Percentiles rank a stretch among this genome's conserved stretches.
Conservation (phyloP, 2,113 vertebrate species). For the Benitochromis conjunctus region DNA sequence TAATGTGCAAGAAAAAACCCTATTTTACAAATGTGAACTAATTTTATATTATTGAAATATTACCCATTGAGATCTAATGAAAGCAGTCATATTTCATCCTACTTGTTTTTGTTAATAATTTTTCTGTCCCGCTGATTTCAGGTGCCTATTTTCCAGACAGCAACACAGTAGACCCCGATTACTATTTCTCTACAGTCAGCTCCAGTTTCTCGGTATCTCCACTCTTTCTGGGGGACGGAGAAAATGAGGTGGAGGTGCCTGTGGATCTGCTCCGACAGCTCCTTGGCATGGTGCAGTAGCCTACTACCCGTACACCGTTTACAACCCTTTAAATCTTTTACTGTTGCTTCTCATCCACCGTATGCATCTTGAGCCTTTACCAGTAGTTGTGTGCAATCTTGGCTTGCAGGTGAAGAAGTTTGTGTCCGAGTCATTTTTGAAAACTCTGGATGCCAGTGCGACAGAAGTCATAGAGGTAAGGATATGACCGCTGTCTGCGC, state of each 20-base stretch:
- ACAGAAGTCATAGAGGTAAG: constrained; percentile 81
- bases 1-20: neutral
- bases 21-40: neutral
- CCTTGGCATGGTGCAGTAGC: constrained; percentile 79
- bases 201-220: constrained; percentile 94
- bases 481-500: neutral
- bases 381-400: neutral
- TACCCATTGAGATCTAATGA: neutral
- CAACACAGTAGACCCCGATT: constrained; percentile 82
- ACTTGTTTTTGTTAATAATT: neutral
- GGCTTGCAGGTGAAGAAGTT: constrained; percentile 76
- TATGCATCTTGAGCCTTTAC: neutral
- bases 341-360: neutral
- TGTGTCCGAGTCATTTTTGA: constrained; percentile 79
- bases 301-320: accelerated
- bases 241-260: constrained; percentile 83
- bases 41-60: neutral
- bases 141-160: constrained; percentile 86
- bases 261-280: constrained; percentile 84
- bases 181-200: constrained; percentile 90
- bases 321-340: neutral
- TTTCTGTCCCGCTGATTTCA: constrained; percentile 28
- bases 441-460: constrained; percentile 79
- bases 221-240: constrained; percentile 81
- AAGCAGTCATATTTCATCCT: neutral